phyloP scores from a whole-genome alignment of 2,113 vertebrate genomes.

The Mystacornis crossleyi region DNA sequence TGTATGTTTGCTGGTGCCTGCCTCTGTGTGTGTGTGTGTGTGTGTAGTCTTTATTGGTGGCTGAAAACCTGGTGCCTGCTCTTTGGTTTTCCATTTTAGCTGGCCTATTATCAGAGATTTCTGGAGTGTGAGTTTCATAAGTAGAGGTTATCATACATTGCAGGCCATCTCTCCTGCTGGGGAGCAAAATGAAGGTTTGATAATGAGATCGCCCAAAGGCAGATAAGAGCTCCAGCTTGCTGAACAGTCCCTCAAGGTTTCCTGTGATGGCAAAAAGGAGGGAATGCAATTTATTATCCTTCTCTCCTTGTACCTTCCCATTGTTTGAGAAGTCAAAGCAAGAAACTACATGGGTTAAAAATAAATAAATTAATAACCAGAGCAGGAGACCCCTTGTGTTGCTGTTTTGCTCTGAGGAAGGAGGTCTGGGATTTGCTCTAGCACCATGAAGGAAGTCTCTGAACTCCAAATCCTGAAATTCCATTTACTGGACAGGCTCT shows the following conservation, averaged over 20 bases:
- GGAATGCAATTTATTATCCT: slow-evolving; percentile 71
- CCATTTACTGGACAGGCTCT: background rate
- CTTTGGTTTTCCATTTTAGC: slow-evolving; percentile 67
- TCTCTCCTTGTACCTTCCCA: slow-evolving; percentile 31
- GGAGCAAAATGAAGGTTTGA: slow-evolving; percentile 72
- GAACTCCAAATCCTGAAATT: slow-evolving; percentile 24
- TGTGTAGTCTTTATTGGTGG: slow-evolving; percentile 1
- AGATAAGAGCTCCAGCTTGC: slow-evolving; percentile 70
- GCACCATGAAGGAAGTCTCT: background rate
- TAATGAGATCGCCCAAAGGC: slow-evolving; percentile 75
- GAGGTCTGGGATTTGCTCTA: background rate
- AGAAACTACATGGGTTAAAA: background rate
- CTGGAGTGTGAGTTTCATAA: slow-evolving; percentile 75
- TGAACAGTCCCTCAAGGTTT: slow-evolving; percentile 72
- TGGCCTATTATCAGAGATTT: slow-evolving; percentile 70
- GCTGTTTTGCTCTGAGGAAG: background rate
- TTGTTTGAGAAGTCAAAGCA: slow-evolving; percentile 54
- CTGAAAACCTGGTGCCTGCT: slow-evolving; percentile 29
- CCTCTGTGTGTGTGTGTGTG: background rate
- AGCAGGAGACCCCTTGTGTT: background rate
- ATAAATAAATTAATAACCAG: slow-evolving; percentile 48
- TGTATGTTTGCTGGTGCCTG: background rate
- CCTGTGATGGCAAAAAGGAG: slow-evolving; percentile 60
- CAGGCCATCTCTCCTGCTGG: slow-evolving; percentile 73
- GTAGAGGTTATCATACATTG: slow-evolving; percentile 77